Conservation (phyloP, 2,888 invertebrate species). For the Chalcis sispes region DNA sequence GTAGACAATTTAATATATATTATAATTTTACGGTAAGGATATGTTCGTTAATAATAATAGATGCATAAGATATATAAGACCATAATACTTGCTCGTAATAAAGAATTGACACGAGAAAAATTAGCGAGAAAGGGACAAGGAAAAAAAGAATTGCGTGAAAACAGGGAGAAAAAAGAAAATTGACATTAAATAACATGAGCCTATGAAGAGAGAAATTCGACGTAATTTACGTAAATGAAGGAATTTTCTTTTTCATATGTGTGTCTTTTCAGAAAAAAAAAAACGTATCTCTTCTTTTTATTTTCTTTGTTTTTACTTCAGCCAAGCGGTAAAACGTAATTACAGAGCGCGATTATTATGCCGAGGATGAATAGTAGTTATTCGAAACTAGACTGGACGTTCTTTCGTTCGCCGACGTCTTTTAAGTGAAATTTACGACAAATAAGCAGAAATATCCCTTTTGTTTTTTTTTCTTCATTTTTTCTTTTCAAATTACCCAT, state of each 20-base stretch:
- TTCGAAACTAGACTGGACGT: neutral
- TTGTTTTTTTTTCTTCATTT: neutral
- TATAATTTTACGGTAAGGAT: no score
- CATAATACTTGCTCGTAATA: no score
- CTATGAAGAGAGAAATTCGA: neutral
- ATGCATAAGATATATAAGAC: no score
- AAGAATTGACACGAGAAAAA: no score
- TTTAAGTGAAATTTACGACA: slow-evolving; percentile 6
- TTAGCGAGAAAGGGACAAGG: neutral
- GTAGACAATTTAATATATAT: no score
- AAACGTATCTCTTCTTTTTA: slow-evolving; percentile 5
- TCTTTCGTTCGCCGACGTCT: slow-evolving; percentile 11
- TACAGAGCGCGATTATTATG: slow-evolving; percentile 28
- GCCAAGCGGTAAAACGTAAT: slow-evolving; percentile 28
- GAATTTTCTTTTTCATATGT: slow-evolving; percentile 35
- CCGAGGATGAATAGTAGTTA: slow-evolving; percentile 23
- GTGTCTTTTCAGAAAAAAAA: slow-evolving; percentile 35
- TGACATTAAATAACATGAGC: neutral
- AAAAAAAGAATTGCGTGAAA: neutral
- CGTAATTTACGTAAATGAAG: slow-evolving; percentile 34
- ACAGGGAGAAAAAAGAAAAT: neutral
- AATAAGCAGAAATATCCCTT: slow-evolving; percentile 2
- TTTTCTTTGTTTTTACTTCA: neutral
- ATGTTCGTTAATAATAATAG: no score
- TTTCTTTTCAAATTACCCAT: neutral